Evolutionary conservation across 2,888 invertebrate genomes (phyloP), one percentile per base, ranked within the genome.

Genomic region (Cacoxenus indagator): DNA sequence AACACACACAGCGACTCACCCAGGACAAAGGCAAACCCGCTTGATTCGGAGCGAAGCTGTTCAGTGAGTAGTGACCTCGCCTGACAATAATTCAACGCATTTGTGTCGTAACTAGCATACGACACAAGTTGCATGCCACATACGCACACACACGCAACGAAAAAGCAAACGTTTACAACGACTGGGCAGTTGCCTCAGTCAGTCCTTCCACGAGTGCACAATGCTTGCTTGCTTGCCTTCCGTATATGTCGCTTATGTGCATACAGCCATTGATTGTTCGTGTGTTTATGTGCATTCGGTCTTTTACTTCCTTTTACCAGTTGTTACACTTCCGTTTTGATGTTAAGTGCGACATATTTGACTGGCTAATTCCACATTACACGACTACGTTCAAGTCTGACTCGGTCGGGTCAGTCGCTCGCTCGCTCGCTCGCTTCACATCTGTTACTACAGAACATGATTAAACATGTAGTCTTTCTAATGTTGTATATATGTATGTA

Each of bases 81-180:
- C 72, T 77, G 81, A 82, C 75, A 81, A 83, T 81, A 82, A 81
- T 84, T 77, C 81, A 80, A 82, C 76, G 84, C 82, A 83, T 83
- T 78, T 81, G 77, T 84, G 82, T 73, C 82, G n/a, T n/a, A n/a
- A n/a, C n/a, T n/a, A n/a, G n/a, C n/a, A n/a, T n/a, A n/a, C n/a
- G n/a, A n/a, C n/a, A n/a, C n/a, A n/a, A 84, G 69, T 76, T 59
- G 69, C 26, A 64, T n/a, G n/a, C n/a, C 61, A 64, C 64, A 29
- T 62, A 27, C 8, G 8, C 54, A 17, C 19, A n/a, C 9, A 17
- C 19, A 24, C 37, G 55, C 55, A 4, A 77, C 81, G 75, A 64
- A 67, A 68, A 59, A 68, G 76, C 78, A 82, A 83, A 83, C 83
- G 82, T 78, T 75, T 82, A 82, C 84, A 37, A 5, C 37, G 37